Evolutionary conservation across 37 sponge, comb jelly and placozoan species (phyloP).

Genomic region (Cladorhizidae sp.): DNA sequence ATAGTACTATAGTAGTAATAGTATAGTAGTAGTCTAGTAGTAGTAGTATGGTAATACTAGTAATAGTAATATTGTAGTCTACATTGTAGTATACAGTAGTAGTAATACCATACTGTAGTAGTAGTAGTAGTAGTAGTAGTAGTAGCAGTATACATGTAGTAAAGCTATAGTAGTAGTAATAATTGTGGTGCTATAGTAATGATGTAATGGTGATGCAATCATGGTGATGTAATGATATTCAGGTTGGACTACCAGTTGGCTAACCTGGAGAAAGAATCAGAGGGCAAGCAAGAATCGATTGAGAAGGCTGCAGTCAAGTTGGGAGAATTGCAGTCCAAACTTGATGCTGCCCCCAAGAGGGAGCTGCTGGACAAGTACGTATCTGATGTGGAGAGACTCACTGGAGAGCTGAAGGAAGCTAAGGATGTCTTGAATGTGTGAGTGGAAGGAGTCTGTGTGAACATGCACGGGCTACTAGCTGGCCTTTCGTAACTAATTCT

Average conservation of each 20-base stretch:
- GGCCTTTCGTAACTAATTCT: too few relatives aligned
- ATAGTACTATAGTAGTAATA: too few relatives aligned
- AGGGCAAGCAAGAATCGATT: neutral
- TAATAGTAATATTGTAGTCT: too few relatives aligned
- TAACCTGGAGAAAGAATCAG: constrained; percentile 13
- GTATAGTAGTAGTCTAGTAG: too few relatives aligned
- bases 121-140: neutral
- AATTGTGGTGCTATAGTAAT: too few relatives aligned
- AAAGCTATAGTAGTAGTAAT: too few relatives aligned
- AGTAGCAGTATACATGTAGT: too few relatives aligned
- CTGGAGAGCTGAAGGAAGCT: constrained; percentile 39
- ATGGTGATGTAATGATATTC: neutral
- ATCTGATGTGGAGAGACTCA: constrained; percentile 11
- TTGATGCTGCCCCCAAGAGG: constrained; percentile 16
- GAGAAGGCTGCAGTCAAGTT: neutral
- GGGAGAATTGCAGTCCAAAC: constrained; percentile 26
- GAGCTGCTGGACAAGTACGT: constrained; percentile 37
- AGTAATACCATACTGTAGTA: neutral
- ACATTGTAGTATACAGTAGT: too few relatives aligned
- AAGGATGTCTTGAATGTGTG: constrained; percentile 36
- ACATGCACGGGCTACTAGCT: too few relatives aligned
- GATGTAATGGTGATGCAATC: too few relatives aligned
- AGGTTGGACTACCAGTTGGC: constrained; percentile 14
- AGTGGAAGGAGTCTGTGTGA: too few relatives aligned
- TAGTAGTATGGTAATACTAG: too few relatives aligned